Evolutionary conservation across 2,888 invertebrate species (phyloP), one percentile per base, ranked within the genome.

Genomic region (Rhagonycha lutea): DNA sequence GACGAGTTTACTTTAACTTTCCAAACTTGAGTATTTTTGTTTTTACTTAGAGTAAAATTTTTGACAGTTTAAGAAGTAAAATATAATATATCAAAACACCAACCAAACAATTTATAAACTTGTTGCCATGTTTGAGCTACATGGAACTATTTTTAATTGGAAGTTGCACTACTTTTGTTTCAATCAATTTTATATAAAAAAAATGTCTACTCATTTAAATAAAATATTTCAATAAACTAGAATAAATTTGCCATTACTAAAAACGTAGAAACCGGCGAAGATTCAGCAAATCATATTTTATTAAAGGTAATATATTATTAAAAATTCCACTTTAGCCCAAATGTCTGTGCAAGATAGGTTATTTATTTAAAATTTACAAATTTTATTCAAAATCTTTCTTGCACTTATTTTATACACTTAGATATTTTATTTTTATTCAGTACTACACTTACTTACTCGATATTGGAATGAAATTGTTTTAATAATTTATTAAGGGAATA

Each of bases 251-350:
- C 47, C n/a, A n/a, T 47, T 47, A 61, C 60, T 26, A 28, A 61
- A 70, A 70, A 70, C 14, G 28, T 70, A 61, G 61, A 61, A 61
- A 61, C 61, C 23, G 23, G 26, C 61, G 61, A 14, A 61, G 70
- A 14, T 61, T 47, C 70, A 28, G 24, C 70, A 61, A 60, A 28
- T 26, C 26, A 61, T 70, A 70, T 61, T 70, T 70, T 70, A 70
- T 70, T 70, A 28, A 70, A 70, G 28, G 61, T 61, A 61, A 70
- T 70, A 61, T 28, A 70, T 70, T 70, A 70, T 70, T 70, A 28
- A 70, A 12, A 61, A 14, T 18, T 61, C 70, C 60, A 9, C 60
- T 23, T 61, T 61, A 61, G 28, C 26, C 14, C 26, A 61, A 70
- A 70, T 61, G 26, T 70, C n/a, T 47, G 47, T 47, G 68, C 24